phyloP scores from a whole-genome alignment of 2,888 invertebrate species.

The Leptogaster cylindrica region DNA sequence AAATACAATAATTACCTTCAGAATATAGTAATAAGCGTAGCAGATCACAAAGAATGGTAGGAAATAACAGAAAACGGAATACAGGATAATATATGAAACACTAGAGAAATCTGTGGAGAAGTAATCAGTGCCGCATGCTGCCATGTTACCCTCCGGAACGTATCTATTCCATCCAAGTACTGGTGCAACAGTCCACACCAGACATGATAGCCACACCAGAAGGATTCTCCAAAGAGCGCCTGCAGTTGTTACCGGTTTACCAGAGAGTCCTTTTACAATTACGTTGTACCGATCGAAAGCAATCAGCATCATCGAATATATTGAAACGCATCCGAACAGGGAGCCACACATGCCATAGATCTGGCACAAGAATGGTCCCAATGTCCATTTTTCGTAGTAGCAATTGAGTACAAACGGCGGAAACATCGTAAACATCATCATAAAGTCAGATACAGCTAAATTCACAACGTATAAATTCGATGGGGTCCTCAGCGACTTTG shows the following conservation, averaged over 20 bases:
- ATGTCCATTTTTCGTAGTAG: constrained; percentile 70
- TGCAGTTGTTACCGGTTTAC: constrained; percentile 65
- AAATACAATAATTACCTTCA: constrained; percentile 60
- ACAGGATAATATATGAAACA: constrained; percentile 66
- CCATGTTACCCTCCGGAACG: constrained; percentile 73
- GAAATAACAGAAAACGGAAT: constrained; percentile 64
- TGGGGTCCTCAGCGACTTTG: constrained; percentile 69
- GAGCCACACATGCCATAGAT: constrained; percentile 70
- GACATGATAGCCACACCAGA: constrained; percentile 66
- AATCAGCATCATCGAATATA: constrained; percentile 71
- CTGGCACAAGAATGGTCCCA: constrained; percentile 69
- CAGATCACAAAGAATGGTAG: constrained; percentile 66
- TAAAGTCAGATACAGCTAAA: constrained; percentile 71
- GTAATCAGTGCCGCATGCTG: constrained; percentile 69
- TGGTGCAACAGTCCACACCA: constrained; percentile 66
- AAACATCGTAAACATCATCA: constrained; percentile 69
- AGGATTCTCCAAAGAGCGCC: constrained; percentile 64
- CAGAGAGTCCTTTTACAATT: constrained; percentile 69
- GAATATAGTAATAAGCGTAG: constrained; percentile 69
- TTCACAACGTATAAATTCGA: constrained; percentile 72
- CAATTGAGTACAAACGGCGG: constrained; percentile 72
- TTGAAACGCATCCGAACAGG: constrained; percentile 70
- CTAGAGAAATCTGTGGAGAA: constrained; percentile 65
- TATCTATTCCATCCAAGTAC: constrained; percentile 71
- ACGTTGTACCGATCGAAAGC: constrained; percentile 72